These are phyloP conservation scores for Eupithecia pulchellata DNA, from an alignment of 2,888 invertebrate species.

Conservation along the genomic window DNA sequence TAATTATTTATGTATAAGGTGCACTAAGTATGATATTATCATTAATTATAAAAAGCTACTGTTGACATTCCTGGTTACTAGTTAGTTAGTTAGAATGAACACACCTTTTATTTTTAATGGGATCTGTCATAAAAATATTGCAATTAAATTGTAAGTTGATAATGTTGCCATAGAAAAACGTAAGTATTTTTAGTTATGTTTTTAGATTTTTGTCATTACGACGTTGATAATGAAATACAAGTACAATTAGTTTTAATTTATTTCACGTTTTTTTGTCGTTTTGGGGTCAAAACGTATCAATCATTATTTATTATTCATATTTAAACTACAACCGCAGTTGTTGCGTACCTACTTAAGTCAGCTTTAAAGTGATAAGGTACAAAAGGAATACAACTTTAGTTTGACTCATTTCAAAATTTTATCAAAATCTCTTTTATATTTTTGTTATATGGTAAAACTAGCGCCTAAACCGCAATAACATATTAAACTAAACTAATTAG, in stretches of 20 bases:
- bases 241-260: not conserved
- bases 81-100: constrained; percentile 43
- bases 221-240: not conserved
- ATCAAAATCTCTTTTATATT: no score
- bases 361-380: no score
- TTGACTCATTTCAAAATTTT: no score
- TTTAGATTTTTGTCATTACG: constrained; percentile 4
- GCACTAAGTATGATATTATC: not conserved
- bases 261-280: not conserved
- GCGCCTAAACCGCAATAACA: no score
- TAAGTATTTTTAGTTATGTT: not conserved
- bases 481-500: no score
- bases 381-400: no score
- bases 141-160: constrained; percentile 27
- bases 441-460: no score
- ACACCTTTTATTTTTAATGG: constrained; percentile 43
- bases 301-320: no score
- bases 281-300: no score
- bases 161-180: constrained; percentile 10
- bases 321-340: no score
- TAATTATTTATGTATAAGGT: not conserved
- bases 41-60: constrained; percentile 4
- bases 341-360: no score
- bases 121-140: constrained; percentile 44
- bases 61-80: constrained; percentile 8